Evolutionary conservation across 1,140 invertebrate genomes (phyloP), one percentile per base, ranked within the genome.

Genomic region (Drosophila tropicalis): DNA sequence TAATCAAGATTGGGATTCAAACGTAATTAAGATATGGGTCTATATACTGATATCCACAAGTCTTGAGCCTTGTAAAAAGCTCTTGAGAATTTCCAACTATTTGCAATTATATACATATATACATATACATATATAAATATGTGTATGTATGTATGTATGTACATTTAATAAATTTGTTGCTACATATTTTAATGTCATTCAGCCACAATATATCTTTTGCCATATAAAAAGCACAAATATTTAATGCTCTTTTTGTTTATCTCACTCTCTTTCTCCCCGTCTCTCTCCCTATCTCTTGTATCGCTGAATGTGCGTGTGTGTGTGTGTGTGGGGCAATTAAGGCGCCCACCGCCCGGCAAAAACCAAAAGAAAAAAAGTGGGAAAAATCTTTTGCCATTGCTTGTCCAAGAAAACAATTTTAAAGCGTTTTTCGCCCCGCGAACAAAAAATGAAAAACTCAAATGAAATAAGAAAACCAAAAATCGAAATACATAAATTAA

Each of bases 361-460:
- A 65, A n/a, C 10, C 7, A 10, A 29, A 13, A 29, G 5, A 55
- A 55, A 56, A 32, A 25, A 32, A 29, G 10, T n/a, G 41, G 44
- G 10, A 29, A 56, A 56, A 32, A 56, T 32, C 44, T 51, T 22
- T 51, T 56, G 54, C 25, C 54, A 56, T 72, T 56, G 55, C 41
- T 67, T 64, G 66, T 58, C 62, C 57, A 65, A n/a, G 62, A 79
- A 81, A 86, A 72, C 2, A 47, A 51, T 73, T 84, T 87, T 83
- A 79, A 71, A 80, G 80, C 76, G 79, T 73, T n/a, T n/a, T n/a
- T 89, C 84, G 89, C 83, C 83, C 89, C 83, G 83, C 82, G 69
- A 72, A 63, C 56, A 74, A 62, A 47, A 67, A 44, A 66, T 67
- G 40, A 69, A 60, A 81, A 67, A 74, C 6, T 7, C 15, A 47